phyloP scores from a whole-genome alignment of 2,797 vertebrate species.

The Lutjanus argentimaculatus region DNA sequence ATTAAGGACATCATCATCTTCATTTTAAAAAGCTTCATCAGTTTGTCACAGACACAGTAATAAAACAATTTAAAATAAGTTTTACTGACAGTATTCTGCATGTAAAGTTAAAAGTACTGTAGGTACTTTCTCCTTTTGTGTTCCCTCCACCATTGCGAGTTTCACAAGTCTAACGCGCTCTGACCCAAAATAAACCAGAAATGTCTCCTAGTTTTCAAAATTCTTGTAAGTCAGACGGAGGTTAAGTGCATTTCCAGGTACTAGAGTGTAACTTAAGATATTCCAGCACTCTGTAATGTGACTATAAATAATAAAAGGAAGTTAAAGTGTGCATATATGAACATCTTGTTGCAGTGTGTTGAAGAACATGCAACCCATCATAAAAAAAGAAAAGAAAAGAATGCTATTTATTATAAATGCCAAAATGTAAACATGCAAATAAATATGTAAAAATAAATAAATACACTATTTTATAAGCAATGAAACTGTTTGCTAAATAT shows the following conservation, averaged over 20 bases:
- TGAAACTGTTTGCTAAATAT: not conserved
- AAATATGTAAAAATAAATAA: not conserved
- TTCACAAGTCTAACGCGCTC: not conserved
- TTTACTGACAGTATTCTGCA: not conserved
- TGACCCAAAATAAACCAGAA: constrained; percentile 35
- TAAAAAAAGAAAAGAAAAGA: not conserved
- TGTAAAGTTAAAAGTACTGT: not conserved
- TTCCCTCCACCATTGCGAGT: not conserved
- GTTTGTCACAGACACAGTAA: not conserved
- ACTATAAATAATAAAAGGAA: not conserved
- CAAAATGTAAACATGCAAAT: not conserved
- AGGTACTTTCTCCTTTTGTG: constrained; percentile 1
- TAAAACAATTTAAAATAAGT: not conserved
- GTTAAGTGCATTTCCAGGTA: constrained; percentile 20
- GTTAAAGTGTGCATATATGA: not conserved
- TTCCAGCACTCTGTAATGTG: not conserved
- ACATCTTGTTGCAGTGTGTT: not conserved
- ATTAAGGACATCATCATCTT: not conserved
- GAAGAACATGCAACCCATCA: not conserved
- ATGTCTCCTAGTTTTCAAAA: constrained; percentile 4
- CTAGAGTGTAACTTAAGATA: not conserved
- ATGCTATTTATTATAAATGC: not conserved
- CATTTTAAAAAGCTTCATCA: not conserved
- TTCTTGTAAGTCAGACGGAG: constrained; percentile 36
- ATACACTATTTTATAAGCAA: not conserved